A percentile compares a stretch with the other conserved stretches of the same genome.
phyloP scores from a whole-genome alignment of 2,888 invertebrate species.

The Vesta saturnalis region DNA sequence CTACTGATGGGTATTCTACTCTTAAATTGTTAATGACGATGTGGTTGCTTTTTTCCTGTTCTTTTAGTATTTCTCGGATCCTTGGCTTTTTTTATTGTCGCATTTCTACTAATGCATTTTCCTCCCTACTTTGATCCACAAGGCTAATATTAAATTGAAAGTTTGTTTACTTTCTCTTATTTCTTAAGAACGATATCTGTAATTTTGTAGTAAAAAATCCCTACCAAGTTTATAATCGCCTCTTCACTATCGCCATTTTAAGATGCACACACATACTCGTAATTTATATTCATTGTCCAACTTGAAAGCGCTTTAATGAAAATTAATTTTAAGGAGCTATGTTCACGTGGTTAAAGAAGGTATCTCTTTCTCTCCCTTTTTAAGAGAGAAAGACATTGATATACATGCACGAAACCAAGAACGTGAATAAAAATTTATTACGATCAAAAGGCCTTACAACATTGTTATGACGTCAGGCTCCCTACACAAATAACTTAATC shows the following conservation, averaged over 20 bases:
- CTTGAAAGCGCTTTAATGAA: conserved; percentile 20
- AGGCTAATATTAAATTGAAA: conserved; percentile 26
- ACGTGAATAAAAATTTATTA: conserved; percentile 28
- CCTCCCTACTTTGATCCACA: conserved; percentile 5
- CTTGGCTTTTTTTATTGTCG: no score
- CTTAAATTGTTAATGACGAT: conserved; percentile 33
- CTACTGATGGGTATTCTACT: conserved; percentile 30
- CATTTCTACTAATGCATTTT: conserved; percentile 27
- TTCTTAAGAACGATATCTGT: not conserved
- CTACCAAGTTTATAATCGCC: not conserved
- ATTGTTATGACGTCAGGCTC: conserved; percentile 45
- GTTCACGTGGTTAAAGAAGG: not conserved
- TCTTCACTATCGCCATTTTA: conserved; percentile 11
- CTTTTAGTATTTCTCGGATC: conserved; percentile 25
- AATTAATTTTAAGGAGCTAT: conserved; percentile 12
- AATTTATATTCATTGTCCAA: conserved; percentile 17
- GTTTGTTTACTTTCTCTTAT: conserved; percentile 18
- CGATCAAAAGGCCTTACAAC: conserved; percentile 18
- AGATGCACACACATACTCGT: conserved; percentile 4
- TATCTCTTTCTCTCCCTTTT: conserved; percentile 12
- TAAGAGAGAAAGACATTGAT: conserved; percentile 10
- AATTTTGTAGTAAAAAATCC: not conserved
- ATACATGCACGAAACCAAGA: not conserved
- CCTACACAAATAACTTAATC: conserved; percentile 51
- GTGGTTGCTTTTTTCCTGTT: conserved; percentile 29